Evolutionary conservation across 2,888 invertebrate species (phyloP).

Genomic region (Allygus modestus): DNA sequence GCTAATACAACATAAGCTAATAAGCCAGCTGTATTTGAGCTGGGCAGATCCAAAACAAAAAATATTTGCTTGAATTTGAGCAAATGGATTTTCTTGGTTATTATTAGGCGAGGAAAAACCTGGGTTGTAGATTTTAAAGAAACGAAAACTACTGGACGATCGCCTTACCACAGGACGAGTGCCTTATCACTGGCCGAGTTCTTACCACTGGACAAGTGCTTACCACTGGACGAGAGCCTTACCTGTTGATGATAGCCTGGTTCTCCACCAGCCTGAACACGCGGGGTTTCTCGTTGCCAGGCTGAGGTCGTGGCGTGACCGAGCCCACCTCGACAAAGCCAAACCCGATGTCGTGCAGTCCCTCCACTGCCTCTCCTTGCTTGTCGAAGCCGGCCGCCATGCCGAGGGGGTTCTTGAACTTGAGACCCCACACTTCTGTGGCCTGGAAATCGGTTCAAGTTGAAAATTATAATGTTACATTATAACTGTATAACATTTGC

Average conservation of each 20-base stretch:
- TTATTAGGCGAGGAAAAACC: too few species aligned
- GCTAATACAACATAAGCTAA: too few species aligned
- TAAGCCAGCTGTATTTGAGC: too few species aligned
- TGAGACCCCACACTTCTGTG: conserved; percentile 83
- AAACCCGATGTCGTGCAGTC: conserved; percentile 91
- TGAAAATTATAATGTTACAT: conserved; percentile 35
- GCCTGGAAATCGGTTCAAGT: conserved; percentile 79
- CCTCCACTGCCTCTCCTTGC: conserved; percentile 93
- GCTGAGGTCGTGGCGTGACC: conserved; percentile 95
- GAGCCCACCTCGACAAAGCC: conserved; percentile 98
- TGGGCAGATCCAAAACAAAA: too few species aligned
- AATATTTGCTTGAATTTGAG: too few species aligned
- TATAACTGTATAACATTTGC: not conserved
- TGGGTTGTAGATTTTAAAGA: too few species aligned
- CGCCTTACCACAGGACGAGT: too few species aligned
- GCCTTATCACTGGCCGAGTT: too few species aligned
- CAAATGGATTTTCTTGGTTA: too few species aligned
- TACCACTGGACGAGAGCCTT: too few species aligned
- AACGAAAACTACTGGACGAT: too few species aligned
- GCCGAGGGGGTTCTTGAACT: conserved; percentile 94
- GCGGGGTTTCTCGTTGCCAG: conserved; percentile 95
- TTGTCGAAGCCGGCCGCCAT: conserved; percentile 99
- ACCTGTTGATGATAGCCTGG: conserved; percentile 94
- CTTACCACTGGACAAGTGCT: too few species aligned
- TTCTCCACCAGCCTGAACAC: conserved; percentile 93